Evolutionary conservation across 2,888 invertebrate genomes (phyloP).

Genomic region (Nomada hirtipes): DNA sequence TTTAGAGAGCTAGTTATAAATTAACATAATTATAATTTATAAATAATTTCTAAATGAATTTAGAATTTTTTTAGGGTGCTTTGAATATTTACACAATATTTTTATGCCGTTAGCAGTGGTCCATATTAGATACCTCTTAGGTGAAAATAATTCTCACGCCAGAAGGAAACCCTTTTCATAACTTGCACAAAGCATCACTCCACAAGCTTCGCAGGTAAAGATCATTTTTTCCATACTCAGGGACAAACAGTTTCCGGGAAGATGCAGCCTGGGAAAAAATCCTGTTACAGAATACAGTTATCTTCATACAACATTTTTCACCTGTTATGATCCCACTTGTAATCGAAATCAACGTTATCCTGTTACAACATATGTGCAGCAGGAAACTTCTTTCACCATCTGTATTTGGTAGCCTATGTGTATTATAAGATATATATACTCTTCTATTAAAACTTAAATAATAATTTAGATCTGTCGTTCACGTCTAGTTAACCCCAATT

Average conservation of each 20-base stretch:
- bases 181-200: neutral
- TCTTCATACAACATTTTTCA: slow-evolving; percentile 68
- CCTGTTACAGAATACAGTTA: slow-evolving; percentile 75
- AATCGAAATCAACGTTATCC: slow-evolving; percentile 18
- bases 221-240: slow-evolving; percentile 20
- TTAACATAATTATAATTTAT: too few species aligned
- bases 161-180: slow-evolving; percentile 5
- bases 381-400: slow-evolving; percentile 2
- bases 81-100: too few species aligned
- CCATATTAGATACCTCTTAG: neutral
- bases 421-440: too few species aligned
- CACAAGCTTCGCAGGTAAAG: slow-evolving; percentile 17
- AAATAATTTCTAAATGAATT: too few species aligned
- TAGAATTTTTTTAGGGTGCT: too few species aligned
- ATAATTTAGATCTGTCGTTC: too few species aligned
- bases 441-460: too few species aligned
- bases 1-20: too few species aligned
- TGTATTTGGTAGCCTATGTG: too few species aligned
- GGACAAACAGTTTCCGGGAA: slow-evolving; percentile 34
- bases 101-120: neutral
- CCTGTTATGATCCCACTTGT: slow-evolving; percentile 73
- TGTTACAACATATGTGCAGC: slow-evolving; percentile 40
- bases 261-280: slow-evolving; percentile 60
- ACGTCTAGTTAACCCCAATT: too few species aligned
- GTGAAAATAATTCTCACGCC: neutral